A percentile compares a stretch with the other conserved stretches of the same genome.
These are phyloP conservation scores for Helicoverpa zea DNA, from an alignment of 1,140 invertebrate species.

Conservation along the genomic window DNA sequence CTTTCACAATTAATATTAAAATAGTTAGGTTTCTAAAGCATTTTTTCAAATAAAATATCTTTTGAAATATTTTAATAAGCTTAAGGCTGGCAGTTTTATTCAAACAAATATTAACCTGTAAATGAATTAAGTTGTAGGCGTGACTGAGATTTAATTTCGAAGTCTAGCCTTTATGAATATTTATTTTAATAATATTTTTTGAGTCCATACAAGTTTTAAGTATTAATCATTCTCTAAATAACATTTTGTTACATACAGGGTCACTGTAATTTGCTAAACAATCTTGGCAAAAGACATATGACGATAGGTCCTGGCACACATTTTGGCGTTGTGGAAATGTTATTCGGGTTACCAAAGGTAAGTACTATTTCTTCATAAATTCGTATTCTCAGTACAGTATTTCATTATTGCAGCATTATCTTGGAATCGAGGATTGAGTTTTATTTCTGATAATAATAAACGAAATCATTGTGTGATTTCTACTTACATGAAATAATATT, in stretches of 20 bases:
- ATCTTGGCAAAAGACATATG: constrained; percentile 63
- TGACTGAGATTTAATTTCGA: no score
- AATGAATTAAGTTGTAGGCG: no score
- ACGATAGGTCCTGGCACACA: constrained; percentile 64
- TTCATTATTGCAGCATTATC: neutral
- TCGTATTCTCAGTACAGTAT: neutral
- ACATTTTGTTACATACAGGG: constrained; percentile 62
- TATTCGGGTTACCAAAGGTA: constrained; percentile 78
- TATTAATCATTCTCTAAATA: neutral
- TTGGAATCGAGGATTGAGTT: neutral
- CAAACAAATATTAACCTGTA: no score
- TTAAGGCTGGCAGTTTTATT: neutral
- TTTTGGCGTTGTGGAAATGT: constrained; percentile 77
- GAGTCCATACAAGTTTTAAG: neutral
- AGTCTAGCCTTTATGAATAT: no score
- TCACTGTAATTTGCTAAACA: constrained; percentile 72
- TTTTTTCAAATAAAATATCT: no score
- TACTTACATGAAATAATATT: no score
- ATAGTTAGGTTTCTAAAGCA: no score
- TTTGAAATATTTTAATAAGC: neutral
- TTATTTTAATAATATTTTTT: neutral
- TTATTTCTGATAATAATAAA: no score
- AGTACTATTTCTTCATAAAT: constrained; percentile 17
- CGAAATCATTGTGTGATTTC: no score
- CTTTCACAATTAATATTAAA: no score